A percentile compares a stretch with the other conserved stretches of the same genome.
Evolutionary conservation across 2,888 invertebrate genomes (phyloP).

Genomic region (Strigamia crassipes): DNA sequence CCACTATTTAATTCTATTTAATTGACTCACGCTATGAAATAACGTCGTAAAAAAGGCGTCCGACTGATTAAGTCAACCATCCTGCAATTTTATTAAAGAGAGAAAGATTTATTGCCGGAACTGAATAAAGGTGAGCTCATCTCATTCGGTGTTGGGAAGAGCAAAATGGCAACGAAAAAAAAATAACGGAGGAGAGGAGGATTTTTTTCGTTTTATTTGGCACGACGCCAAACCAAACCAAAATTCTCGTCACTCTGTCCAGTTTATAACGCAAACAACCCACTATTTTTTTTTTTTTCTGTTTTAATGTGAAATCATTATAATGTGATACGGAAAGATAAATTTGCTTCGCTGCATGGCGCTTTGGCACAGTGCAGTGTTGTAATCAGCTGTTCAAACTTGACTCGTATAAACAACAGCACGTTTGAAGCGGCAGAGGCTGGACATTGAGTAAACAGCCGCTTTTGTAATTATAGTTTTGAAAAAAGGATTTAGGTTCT

Average conservation of each 20-base stretch:
- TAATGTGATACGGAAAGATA: not conserved
- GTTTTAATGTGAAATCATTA: not conserved
- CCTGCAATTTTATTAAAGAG: constrained; percentile 37
- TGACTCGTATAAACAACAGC: not conserved
- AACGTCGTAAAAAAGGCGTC: constrained; percentile 24
- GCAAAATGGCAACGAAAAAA: not conserved
- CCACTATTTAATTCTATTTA: constrained; percentile 17
- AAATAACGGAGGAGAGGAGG: not conserved
- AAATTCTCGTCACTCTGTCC: constrained; percentile 5
- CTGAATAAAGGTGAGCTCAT: constrained; percentile 26
- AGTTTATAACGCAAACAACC: not conserved
- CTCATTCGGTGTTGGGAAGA: constrained; percentile 6
- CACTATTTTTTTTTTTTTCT: not conserved
- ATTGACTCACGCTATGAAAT: constrained; percentile 11
- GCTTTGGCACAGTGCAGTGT: not conserved
- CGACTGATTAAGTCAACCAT: constrained; percentile 40
- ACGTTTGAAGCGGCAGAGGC: not conserved
- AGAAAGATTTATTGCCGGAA: constrained; percentile 37
- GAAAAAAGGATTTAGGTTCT: not conserved
- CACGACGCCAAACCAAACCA: not conserved
- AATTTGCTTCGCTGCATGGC: not conserved
- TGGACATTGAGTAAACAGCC: not conserved
- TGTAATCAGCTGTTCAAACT: constrained; percentile 3
- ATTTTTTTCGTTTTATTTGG: constrained; percentile 8
- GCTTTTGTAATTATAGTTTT: not conserved